These are phyloP conservation scores for Habrosyne pyritoides DNA, from an alignment of 2,888 invertebrate species.

Conservation along the genomic window DNA sequence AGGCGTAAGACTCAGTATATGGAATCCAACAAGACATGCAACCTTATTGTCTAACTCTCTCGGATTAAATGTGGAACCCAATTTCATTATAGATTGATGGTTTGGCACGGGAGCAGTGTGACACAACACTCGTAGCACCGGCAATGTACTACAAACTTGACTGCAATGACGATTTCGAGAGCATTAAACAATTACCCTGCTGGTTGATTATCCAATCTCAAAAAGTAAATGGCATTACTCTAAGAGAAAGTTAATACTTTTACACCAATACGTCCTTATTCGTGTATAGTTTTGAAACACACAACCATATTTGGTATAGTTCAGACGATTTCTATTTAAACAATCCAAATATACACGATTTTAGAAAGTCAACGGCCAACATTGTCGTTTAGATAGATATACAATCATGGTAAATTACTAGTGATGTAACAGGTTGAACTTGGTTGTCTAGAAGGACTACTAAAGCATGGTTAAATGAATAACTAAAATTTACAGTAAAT, in stretches of 20 bases:
- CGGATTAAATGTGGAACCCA: too few relatives aligned
- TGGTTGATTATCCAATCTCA: slow-evolving; percentile 1
- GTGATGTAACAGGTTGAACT: too few relatives aligned
- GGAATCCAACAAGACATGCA: background rate
- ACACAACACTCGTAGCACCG: too few relatives aligned
- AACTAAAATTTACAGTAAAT: too few relatives aligned
- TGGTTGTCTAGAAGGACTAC: too few relatives aligned
- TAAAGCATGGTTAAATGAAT: too few relatives aligned
- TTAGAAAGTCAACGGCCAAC: background rate
- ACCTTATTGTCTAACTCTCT: too few relatives aligned
- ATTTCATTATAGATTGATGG: too few relatives aligned
- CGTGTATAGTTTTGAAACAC: background rate
- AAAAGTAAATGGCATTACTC: background rate
- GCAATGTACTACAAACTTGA: too few relatives aligned
- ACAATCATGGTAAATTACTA: background rate
- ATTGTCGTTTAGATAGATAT: background rate
- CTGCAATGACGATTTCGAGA: too few relatives aligned
- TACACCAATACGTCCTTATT: background rate
- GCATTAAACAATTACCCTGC: too few relatives aligned
- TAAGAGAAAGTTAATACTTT: background rate
- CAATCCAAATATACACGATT: background rate
- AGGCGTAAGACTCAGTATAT: background rate
- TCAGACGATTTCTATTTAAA: background rate
- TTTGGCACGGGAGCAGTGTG: too few relatives aligned
- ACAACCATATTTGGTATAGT: background rate